Percentiles rank a stretch among this genome's conserved stretches.
Evolutionary conservation across 2,113 vertebrate species (phyloP).

Genomic region (Dicentrarchus labrax): DNA sequence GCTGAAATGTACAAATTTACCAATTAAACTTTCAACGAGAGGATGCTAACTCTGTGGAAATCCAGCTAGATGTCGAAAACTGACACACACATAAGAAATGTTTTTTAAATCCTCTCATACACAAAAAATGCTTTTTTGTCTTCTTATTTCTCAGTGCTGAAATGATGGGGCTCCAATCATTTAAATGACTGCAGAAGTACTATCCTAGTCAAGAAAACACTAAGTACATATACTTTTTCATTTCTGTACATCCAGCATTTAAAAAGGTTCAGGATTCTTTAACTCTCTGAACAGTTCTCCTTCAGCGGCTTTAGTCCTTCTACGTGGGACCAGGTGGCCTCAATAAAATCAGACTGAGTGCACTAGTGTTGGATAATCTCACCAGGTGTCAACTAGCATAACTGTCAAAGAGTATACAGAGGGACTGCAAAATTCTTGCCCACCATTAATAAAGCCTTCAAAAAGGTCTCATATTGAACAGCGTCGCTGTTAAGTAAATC

Average conservation of each 20-base stretch:
- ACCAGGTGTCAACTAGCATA: slow-evolving; percentile 71
- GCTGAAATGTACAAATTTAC: no score
- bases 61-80: no score
- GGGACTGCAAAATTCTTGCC: slow-evolving; percentile 65
- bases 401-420: slow-evolving; percentile 70
- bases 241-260: slow-evolving; percentile 33
- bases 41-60: no score
- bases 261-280: slow-evolving; percentile 19
- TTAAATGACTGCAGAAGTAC: not conserved
- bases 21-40: no score
- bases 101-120: slow-evolving; percentile 49
- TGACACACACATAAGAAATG: no score
- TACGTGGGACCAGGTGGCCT: slow-evolving; percentile 72
- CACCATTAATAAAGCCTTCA: slow-evolving; percentile 72
- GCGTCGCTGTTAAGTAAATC: slow-evolving; percentile 67
- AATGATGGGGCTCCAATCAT: slow-evolving; percentile 32
- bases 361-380: slow-evolving; percentile 71
- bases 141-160: slow-evolving; percentile 60
- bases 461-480: slow-evolving; percentile 76
- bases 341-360: slow-evolving; percentile 67
- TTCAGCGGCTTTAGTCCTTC: slow-evolving; percentile 35
- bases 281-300: slow-evolving; percentile 28
- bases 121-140: slow-evolving; percentile 19
- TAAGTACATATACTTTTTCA: not conserved
- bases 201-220: slow-evolving; percentile 6